These are phyloP conservation scores for Taurulus bubalis DNA, from an alignment of 2,113 vertebrate species.

Conservation along the genomic window DNA sequence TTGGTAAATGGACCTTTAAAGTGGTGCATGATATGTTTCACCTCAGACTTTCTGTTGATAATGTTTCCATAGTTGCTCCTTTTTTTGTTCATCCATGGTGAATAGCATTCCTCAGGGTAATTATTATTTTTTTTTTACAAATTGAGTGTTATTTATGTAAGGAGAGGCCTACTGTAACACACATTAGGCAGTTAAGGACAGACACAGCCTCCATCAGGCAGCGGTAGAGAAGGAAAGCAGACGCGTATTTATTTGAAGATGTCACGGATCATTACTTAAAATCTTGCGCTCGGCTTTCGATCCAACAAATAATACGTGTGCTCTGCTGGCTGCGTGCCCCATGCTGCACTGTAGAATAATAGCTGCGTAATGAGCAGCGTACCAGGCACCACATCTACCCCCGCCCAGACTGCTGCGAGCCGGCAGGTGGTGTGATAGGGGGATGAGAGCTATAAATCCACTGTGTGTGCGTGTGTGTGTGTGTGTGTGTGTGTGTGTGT, in stretches of 20 bases:
- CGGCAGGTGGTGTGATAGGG: constrained; percentile 65
- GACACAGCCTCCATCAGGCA: neutral
- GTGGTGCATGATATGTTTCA: neutral
- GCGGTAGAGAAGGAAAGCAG: constrained; percentile 39
- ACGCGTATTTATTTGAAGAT: constrained; percentile 52
- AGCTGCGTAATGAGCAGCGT: constrained; percentile 68
- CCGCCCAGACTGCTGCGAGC: constrained; percentile 33
- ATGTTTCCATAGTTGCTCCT: neutral
- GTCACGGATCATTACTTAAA: constrained; percentile 47
- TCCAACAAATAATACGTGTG: constrained; percentile 34
- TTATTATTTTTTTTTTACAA: neutral
- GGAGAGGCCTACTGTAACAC: constrained; percentile 2
- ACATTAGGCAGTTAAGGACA: neutral
- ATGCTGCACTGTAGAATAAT: constrained; percentile 67
- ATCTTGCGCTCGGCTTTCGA: constrained; percentile 23
- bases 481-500: constrained; percentile 19
- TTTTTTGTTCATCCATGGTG: neutral
- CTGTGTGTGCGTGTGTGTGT: constrained; percentile 48
- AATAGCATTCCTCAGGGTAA: neutral
- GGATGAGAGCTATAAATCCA: constrained; percentile 71
- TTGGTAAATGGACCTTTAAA: neutral
- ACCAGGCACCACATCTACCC: constrained; percentile 80
- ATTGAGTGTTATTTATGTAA: neutral
- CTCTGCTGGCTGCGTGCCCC: constrained; percentile 42
- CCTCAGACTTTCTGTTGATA: neutral